A percentile compares a stretch with the other conserved stretches of the same genome.
Conservation (phyloP, 2,113 vertebrate genomes). For the Syngnathus floridae region DNA sequence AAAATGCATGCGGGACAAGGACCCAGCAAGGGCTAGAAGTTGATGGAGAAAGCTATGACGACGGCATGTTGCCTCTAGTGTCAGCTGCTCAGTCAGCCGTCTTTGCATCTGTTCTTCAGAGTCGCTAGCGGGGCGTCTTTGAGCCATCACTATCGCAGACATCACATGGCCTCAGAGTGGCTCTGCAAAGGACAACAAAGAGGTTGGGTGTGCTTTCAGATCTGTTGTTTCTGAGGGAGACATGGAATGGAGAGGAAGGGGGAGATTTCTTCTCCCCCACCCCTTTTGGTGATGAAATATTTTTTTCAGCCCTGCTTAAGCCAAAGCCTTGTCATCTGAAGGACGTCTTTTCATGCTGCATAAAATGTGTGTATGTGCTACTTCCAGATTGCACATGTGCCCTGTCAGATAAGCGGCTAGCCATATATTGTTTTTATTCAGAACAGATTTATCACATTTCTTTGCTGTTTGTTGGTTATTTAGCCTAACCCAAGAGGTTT, state of each 20-base stretch:
- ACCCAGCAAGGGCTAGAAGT: conserved; percentile 13
- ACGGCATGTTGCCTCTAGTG: conserved; percentile 21
- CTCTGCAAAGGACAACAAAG: conserved; percentile 42
- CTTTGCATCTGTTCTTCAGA: conserved; percentile 32
- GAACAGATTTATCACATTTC: conserved; percentile 24
- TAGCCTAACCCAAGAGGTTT: not conserved
- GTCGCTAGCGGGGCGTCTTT: conserved; percentile 44
- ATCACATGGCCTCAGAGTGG: conserved; percentile 51
- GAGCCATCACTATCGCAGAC: conserved; percentile 54
- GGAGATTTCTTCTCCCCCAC: not conserved
- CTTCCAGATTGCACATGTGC: conserved; percentile 55
- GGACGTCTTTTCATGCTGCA: conserved; percentile 48
- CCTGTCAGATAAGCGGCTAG: conserved; percentile 45
- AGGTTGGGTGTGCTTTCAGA: conserved; percentile 31
- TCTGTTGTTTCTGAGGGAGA: conserved; percentile 41
- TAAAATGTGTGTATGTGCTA: conserved; percentile 39
- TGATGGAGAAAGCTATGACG: conserved; percentile 33
- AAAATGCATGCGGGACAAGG: conserved; percentile 15
- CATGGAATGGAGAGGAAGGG: conserved; percentile 6
- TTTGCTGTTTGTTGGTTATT: not conserved
- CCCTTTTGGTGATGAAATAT: conserved; percentile 47
- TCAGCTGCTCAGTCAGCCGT: conserved; percentile 25
- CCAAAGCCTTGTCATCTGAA: conserved; percentile 52
- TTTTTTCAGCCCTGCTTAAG: conserved; percentile 37
- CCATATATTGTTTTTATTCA: conserved; percentile 23